A percentile compares a stretch with the other conserved stretches of the same genome.
These are phyloP conservation scores for Merops nubicus DNA, from an alignment of 2,113 vertebrate species.

Conservation along the genomic window DNA sequence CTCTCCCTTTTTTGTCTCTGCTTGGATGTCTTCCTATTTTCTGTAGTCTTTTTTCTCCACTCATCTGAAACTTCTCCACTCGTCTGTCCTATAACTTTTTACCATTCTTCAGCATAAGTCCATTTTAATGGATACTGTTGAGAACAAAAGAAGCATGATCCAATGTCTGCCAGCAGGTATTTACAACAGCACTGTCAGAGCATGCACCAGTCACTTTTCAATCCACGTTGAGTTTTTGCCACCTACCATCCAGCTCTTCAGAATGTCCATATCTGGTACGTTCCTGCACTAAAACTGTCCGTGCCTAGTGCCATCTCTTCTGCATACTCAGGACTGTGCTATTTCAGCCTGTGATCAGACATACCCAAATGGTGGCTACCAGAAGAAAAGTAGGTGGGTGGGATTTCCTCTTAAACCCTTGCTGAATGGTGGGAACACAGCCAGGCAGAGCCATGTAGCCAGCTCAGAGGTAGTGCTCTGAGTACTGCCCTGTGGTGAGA, in stretches of 20 bases:
- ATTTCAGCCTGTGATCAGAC: neutral
- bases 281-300: neutral
- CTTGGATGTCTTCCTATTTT: neutral
- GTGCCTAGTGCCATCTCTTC: neutral
- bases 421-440: neutral
- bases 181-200: neutral
- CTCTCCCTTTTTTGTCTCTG: neutral
- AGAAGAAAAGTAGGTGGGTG: neutral
- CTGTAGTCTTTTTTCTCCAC: neutral
- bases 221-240: neutral
- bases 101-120: neutral
- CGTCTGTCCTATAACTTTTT: neutral
- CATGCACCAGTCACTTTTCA: neutral
- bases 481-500: fast-evolving
- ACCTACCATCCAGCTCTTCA: neutral
- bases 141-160: neutral
- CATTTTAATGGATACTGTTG: neutral
- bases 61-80: neutral
- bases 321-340: neutral
- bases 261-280: neutral
- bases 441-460: neutral
- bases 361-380: neutral
- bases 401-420: neutral
- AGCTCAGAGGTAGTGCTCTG: neutral
- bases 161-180: neutral